A percentile compares a stretch with the other conserved stretches of the same genome.
These are phyloP conservation scores for Agrotis ipsilon DNA, from an alignment of 2,888 invertebrate genomes.

Conservation along the genomic window DNA sequence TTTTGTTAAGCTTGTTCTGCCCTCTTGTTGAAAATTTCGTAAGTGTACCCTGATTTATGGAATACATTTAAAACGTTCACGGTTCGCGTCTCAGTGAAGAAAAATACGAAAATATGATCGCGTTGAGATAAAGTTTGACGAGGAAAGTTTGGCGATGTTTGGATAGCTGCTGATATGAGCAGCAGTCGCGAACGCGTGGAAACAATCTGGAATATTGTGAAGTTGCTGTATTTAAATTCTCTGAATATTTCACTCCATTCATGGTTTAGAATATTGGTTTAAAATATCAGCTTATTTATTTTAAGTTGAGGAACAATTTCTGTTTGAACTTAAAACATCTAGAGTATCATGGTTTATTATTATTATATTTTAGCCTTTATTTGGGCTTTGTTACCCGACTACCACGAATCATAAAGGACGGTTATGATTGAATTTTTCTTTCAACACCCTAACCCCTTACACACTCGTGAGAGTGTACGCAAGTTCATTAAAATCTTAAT, in stretches of 20 bases:
- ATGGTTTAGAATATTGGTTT: slow-evolving; percentile 13
- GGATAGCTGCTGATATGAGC: slow-evolving; percentile 76
- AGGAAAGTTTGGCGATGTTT: slow-evolving; percentile 78
- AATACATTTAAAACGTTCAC: slow-evolving; percentile 82
- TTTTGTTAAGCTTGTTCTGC: slow-evolving; percentile 76
- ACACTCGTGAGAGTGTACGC: slow-evolving; percentile 35
- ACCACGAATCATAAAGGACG: too few species aligned
- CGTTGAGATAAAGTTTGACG: slow-evolving; percentile 73
- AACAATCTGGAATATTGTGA: slow-evolving; percentile 50
- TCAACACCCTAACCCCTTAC: slow-evolving; percentile 13
- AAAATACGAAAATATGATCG: slow-evolving; percentile 85
- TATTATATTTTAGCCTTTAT: background rate
- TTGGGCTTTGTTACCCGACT: background rate
- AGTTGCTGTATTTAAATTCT: slow-evolving; percentile 38
- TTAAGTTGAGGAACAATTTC: background rate
- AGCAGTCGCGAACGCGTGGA: slow-evolving; percentile 30
- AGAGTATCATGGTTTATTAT: too few species aligned
- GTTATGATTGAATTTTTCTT: background rate
- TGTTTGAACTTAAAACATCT: background rate
- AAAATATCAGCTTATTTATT: slow-evolving; percentile 15
- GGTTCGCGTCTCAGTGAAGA: slow-evolving; percentile 78
- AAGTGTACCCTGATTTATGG: slow-evolving; percentile 86
- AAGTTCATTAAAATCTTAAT: slow-evolving; percentile 72
- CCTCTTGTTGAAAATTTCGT: slow-evolving; percentile 79
- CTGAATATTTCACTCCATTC: slow-evolving; percentile 20